Evolutionary conservation across 1,140 invertebrate species (phyloP).

Genomic region (Melitaea cinxia): DNA sequence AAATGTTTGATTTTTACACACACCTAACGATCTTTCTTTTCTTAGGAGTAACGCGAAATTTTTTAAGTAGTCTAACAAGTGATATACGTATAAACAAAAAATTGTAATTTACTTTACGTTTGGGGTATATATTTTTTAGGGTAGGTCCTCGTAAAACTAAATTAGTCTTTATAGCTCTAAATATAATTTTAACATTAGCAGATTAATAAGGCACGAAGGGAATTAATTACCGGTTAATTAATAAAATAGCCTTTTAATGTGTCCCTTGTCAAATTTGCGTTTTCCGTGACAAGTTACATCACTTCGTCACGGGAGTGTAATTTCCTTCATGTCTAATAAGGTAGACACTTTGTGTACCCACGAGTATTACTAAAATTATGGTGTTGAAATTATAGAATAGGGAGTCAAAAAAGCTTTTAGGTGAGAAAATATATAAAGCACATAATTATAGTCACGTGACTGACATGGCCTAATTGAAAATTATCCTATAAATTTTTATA

Average conservation of each 20-base stretch:
- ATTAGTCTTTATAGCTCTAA: too few relatives aligned
- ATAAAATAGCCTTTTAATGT: slow-evolving; percentile 20
- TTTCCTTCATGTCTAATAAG: slow-evolving; percentile 24
- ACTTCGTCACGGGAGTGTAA: slow-evolving; percentile 35
- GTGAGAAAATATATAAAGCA: background rate
- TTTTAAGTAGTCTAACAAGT: too few relatives aligned
- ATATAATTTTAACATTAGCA: background rate
- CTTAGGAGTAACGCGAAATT: too few relatives aligned
- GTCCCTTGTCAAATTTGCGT: slow-evolving; percentile 33
- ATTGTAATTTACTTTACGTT: too few relatives aligned
- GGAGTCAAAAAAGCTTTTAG: background rate
- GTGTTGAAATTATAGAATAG: background rate
- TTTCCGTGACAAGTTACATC: slow-evolving; percentile 21
- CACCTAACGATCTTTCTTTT: too few relatives aligned
- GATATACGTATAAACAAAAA: too few relatives aligned
- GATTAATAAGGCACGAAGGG: background rate
- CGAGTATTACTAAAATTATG: slow-evolving; percentile 18
- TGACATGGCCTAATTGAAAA: too few relatives aligned
- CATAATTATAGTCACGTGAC: background rate
- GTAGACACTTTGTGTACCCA: slow-evolving; percentile 9
- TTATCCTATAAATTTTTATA: too few relatives aligned
- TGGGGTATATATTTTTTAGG: too few relatives aligned
- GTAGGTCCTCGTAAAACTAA: too few relatives aligned
- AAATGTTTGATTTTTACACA: too few relatives aligned
- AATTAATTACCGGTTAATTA: slow-evolving; percentile 25